Base-by-base conservation (phyloP, 2,888 invertebrate genomes). In the Philereme transversata region DNA sequence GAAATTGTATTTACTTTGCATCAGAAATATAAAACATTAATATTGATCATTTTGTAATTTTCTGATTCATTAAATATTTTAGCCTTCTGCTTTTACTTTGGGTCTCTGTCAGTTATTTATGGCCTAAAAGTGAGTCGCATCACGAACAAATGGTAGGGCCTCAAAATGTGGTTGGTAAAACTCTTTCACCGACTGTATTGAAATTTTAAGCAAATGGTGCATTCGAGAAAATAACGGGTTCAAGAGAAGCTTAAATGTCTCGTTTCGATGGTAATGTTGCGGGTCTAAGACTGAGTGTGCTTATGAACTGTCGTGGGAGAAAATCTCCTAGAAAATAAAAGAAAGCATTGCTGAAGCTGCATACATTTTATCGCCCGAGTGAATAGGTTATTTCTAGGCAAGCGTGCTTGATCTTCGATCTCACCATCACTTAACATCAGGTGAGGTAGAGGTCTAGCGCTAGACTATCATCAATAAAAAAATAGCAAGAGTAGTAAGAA, bases 131-230 rank as follows among this genome's bases (percentile, higher is more conserved):
- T 40, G 10, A 43, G 5, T 45, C 11, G 22, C 36, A 36, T 33
- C 9, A 5, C 8, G 11, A 54, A 41, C 8, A 8, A 4, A 48
- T 59, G 33, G 62, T 59, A 59, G 35, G 55, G 62, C 45, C 45
- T 35, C 36, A 22, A 22, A 49, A 55, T 44, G 58, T 59, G 46
- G 58, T 49, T 52, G 58, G 68, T 60, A 64, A 65, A 71, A 72
- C 72, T 76, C 68, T 68, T 76, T 76, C 73, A 74, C 69, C 69
- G 55, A 76, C 78, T 72, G 81, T 82, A 84, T 84, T 78, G 82
- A 74, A 78, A 82, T 81, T 83, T 84, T 81, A 82, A 79, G 79
- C 78, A 85, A 86, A 84, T 83, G 77, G 81, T 75, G 74, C 79
- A 79, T 78, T 77, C 65, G 69, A 66, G 70, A 70, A 77, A 79